A percentile compares a stretch with the other conserved stretches of the same genome.
Conservation (phyloP, 2,888 invertebrate species). For the Cyrtodaria siliqua region DNA sequence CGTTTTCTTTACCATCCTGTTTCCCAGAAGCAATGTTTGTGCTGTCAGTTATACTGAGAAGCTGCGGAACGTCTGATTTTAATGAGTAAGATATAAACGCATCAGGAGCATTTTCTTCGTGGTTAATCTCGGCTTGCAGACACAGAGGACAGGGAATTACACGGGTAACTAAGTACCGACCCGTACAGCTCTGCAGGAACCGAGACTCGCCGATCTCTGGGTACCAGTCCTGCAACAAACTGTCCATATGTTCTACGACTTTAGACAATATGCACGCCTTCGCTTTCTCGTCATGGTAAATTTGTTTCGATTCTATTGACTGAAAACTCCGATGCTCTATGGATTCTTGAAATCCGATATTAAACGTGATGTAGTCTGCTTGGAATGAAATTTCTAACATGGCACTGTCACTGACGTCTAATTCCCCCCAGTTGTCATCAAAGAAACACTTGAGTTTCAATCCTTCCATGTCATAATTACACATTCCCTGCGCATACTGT, state of each 20-base stretch:
- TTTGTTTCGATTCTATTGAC: slow-evolving; percentile 46
- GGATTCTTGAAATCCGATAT: slow-evolving; percentile 53
- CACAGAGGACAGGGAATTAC: slow-evolving; percentile 97
- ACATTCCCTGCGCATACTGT: slow-evolving; percentile 82
- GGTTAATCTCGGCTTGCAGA: slow-evolving; percentile 86
- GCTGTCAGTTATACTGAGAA: slow-evolving; percentile 6
- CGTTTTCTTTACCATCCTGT: neutral
- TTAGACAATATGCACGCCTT: slow-evolving; percentile 88
- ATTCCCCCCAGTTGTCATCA: slow-evolving; percentile 94
- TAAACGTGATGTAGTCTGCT: slow-evolving; percentile 72
- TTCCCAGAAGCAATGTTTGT: neutral
- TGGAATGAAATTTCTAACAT: slow-evolving; percentile 91
- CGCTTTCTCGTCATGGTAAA: slow-evolving; percentile 75
- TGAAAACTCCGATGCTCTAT: slow-evolving; percentile 23
- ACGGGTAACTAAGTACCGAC: slow-evolving; percentile 96
- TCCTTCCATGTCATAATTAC: slow-evolving; percentile 87
- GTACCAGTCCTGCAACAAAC: slow-evolving; percentile 99
- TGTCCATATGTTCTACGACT: slow-evolving; percentile 97
- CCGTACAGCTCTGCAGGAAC: slow-evolving; percentile 99
- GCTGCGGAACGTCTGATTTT: slow-evolving; percentile 14
- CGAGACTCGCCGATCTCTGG: slow-evolving; percentile 96
- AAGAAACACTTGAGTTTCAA: slow-evolving; percentile 87
- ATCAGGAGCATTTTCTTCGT: slow-evolving; percentile 28
- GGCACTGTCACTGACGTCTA: slow-evolving; percentile 92
- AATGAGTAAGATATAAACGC: slow-evolving; percentile 38